A percentile compares a stretch with the other conserved stretches of the same genome.
phyloP scores from a whole-genome alignment of 2,113 vertebrate species.

The Monopterus albus region DNA sequence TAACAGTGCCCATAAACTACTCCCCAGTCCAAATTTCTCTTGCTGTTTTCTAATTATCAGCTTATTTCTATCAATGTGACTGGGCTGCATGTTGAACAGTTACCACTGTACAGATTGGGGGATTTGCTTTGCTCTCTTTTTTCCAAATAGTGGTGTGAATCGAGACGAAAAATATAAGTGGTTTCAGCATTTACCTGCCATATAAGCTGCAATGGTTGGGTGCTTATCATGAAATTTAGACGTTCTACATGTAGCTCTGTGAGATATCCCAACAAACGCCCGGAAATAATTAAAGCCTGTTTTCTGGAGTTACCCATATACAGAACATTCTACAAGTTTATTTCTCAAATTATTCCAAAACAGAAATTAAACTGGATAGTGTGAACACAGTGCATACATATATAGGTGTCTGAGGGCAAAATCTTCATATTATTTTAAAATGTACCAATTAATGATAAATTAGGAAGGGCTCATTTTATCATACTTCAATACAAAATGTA shows the following conservation, averaged over 20 bases:
- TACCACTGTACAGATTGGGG: slow-evolving; percentile 94
- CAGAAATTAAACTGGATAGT: slow-evolving; percentile 73
- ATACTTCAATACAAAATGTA: slow-evolving; percentile 75
- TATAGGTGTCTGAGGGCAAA: slow-evolving; percentile 72
- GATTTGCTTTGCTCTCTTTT: slow-evolving; percentile 78
- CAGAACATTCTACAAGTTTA: slow-evolving; percentile 79
- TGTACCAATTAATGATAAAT: slow-evolving; percentile 68
- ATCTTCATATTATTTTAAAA: slow-evolving; percentile 54
- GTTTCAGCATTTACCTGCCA: slow-evolving; percentile 86
- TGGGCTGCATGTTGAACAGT: slow-evolving; percentile 89
- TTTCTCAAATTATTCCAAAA: slow-evolving; percentile 75
- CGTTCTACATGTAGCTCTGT: slow-evolving; percentile 62
- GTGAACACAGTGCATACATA: slow-evolving; percentile 81
- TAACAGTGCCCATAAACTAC: slow-evolving; percentile 62
- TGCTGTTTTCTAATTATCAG: slow-evolving; percentile 38
- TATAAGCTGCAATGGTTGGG: slow-evolving; percentile 78
- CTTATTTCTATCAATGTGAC: slow-evolving; percentile 60
- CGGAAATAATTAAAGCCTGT: slow-evolving; percentile 77
- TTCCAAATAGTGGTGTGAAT: slow-evolving; percentile 83
- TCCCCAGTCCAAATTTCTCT: slow-evolving; percentile 53
- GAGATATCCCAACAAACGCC: slow-evolving; percentile 69
- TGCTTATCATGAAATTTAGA: slow-evolving; percentile 54
- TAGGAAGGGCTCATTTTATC: slow-evolving; percentile 62
- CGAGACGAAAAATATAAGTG: slow-evolving; percentile 77
- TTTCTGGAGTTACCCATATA: slow-evolving; percentile 76